Conservation (phyloP, 2,888 invertebrate species). For the Hirudinaria manillensis region DNA sequence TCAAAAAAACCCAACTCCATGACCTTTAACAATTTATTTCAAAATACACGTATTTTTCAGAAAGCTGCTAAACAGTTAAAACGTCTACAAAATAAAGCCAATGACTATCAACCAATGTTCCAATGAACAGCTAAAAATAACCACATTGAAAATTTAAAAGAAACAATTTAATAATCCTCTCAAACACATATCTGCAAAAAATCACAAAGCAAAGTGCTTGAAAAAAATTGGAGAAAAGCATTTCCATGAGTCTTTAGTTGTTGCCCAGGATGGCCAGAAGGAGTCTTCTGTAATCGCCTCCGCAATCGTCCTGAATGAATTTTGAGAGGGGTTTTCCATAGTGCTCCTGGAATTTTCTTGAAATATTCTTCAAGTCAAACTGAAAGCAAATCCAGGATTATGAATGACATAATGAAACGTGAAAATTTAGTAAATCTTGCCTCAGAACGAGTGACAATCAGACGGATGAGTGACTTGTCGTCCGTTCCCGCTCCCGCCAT, state of each 20-base stretch:
- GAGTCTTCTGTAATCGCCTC: slow-evolving; percentile 49
- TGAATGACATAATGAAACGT: background rate
- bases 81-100: no score
- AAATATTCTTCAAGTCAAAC: slow-evolving; percentile 50
- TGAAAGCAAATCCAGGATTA: slow-evolving; percentile 34
- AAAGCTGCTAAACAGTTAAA: no score
- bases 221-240: no score
- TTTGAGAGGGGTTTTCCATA: slow-evolving; percentile 45
- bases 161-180: no score
- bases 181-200: no score
- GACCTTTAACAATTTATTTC: no score
- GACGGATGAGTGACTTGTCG: slow-evolving; percentile 48
- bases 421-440: slow-evolving; percentile 38
- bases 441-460: slow-evolving; percentile 50
- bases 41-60: no score
- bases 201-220: no score
- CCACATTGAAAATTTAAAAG: no score
- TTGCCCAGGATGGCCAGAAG: slow-evolving; percentile 45
- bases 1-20: no score
- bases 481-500: slow-evolving; percentile 50
- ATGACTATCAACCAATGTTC: no score
- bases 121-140: no score
- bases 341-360: slow-evolving; percentile 43
- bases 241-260: slow-evolving; percentile 27
- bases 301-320: slow-evolving; percentile 46